Conservation (phyloP, 2,797 vertebrate genomes). For the Chelonia mydas region DNA sequence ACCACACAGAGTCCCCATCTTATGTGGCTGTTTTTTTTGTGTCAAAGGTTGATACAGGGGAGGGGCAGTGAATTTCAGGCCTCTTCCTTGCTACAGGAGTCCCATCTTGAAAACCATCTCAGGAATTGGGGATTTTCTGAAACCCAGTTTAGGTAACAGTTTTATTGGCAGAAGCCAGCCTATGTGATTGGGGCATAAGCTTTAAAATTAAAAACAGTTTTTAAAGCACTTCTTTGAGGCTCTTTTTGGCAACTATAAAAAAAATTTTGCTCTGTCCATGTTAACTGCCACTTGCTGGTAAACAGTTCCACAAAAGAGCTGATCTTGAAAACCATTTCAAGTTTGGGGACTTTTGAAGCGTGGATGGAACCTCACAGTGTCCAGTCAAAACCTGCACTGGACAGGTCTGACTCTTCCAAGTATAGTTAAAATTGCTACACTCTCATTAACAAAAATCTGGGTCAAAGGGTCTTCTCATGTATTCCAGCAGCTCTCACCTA, state of each 20-base stretch:
- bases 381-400: neutral
- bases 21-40: rapidly evolving
- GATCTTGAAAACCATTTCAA: neutral
- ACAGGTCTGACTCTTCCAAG: neutral
- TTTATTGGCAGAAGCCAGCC: neutral
- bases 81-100: neutral
- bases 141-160: neutral
- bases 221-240: neutral
- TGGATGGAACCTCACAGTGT: neutral
- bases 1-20: neutral
- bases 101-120: too few relatives aligned
- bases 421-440: neutral
- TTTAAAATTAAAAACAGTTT: neutral
- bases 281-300: neutral
- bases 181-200: neutral
- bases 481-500: neutral
- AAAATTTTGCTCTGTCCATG: neutral
- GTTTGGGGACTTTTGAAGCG: neutral
- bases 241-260: neutral
- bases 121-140: neutral
- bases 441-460: neutral
- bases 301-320: neutral
- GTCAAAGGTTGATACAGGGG: neutral
- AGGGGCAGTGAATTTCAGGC: rapidly evolving
- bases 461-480: neutral